Conservation (phyloP, 2,113 vertebrate species). For the Syrrhaptes paradoxus region DNA sequence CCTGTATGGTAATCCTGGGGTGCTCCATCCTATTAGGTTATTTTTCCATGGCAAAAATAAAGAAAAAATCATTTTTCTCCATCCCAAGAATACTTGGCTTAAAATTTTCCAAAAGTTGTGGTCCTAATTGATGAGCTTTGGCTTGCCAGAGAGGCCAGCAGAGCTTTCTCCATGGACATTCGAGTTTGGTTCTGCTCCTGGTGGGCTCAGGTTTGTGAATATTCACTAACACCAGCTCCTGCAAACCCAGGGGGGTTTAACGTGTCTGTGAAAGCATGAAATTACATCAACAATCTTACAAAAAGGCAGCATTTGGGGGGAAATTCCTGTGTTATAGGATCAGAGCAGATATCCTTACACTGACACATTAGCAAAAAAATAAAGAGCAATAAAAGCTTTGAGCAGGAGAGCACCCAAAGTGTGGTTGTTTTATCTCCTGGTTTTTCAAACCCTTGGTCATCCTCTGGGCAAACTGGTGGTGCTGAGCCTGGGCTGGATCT, state of each 20-base stretch:
- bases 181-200: neutral
- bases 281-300: neutral
- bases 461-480: neutral
- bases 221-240: neutral
- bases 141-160: rapidly evolving
- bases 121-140: neutral
- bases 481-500: neutral
- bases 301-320: neutral
- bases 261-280: too few species aligned
- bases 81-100: neutral
- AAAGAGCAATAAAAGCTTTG: neutral
- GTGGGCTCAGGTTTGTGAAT: neutral
- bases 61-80: neutral
- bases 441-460: neutral
- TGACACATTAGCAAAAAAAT: neutral
- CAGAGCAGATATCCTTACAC: neutral
- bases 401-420: neutral
- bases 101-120: neutral
- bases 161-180: neutral
- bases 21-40: neutral
- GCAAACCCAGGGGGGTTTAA: neutral
- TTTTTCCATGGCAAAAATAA: neutral
- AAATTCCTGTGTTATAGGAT: neutral
- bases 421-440: neutral
- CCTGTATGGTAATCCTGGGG: too few species aligned